Base-by-base conservation (phyloP, 2,797 vertebrate genomes). In the Lophius americanus region DNA sequence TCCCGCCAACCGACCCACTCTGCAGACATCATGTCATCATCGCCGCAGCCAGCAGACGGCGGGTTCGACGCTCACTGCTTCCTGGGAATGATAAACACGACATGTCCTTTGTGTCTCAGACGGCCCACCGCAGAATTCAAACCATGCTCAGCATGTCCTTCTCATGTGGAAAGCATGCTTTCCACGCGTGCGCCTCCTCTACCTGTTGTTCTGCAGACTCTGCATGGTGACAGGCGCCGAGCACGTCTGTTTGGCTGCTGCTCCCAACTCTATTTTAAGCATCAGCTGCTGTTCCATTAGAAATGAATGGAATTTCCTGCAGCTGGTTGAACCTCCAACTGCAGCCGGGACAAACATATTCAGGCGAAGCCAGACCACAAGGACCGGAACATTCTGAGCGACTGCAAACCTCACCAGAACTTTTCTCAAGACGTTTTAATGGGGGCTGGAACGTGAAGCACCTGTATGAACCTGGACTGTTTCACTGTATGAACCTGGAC, bases 1-100 rank as follows among this genome's bases (percentile, higher is more conserved):
- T 52, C 62, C 33, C 37, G 59, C 13, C 13, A 2, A 4, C 36
- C 23, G 2, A 33, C 41, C 4, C 7, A 6, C 39, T 23, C 23
- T 23, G 23, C 66, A 70, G 67, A 78, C 61, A 51, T 69, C 58
- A 44, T 47, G 75, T 69, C 71, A 75, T 63, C 23, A 3, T 38
- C 14, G 38, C 50, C 13, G 14, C 57, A 6, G 47, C 51, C 47
- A 14, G 49, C 51, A 7, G 47, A 39, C 0, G 8, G 32, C 32
- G n/a, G 37, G 11, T 9, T 9, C 53, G 42, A 50, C 33, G 23
- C 14, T 57, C 37, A 4, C 46, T 47, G 14, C 23, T 55, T 55
- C 53, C 63, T 35, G 58, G 49, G 38, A 60, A 69, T 50, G 67
- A 61, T 3, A 69, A n/a, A 43, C 42, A 47, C 23, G n/a, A 39